Conservation (phyloP, 2,888 invertebrate genomes). For the Drosophila aldrichi region DNA sequence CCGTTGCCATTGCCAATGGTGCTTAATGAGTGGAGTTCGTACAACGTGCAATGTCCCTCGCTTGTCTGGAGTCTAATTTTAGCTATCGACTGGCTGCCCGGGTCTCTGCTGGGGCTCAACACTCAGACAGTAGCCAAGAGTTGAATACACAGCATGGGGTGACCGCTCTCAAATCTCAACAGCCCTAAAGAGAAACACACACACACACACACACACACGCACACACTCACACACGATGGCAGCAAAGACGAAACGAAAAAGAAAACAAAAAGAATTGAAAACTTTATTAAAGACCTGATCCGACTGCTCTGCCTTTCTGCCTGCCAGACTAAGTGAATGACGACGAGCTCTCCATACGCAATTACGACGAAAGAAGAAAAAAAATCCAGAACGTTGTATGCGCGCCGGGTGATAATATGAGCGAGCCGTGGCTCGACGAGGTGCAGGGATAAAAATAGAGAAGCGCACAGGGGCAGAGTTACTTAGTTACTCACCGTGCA, state of each 20-base stretch:
- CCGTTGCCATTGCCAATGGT: constrained; percentile 44
- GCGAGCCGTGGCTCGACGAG: constrained; percentile 34
- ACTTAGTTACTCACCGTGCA: constrained; percentile 24
- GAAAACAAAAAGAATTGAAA: constrained; percentile 51
- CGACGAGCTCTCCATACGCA: constrained; percentile 75
- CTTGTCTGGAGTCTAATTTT: constrained; percentile 77
- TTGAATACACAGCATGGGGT: constrained; percentile 67
- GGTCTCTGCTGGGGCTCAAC: constrained; percentile 27
- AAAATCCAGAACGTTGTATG: constrained; percentile 63
- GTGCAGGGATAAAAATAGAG: constrained; percentile 66
- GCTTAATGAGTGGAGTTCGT: constrained; percentile 63
- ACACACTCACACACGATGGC: constrained; percentile 5
- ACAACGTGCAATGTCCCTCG: constrained; percentile 42
- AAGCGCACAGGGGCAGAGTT: constrained; percentile 10
- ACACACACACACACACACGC: background rate
- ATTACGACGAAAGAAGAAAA: too few relatives aligned
- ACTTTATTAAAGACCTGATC: constrained; percentile 74
- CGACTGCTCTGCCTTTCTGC: constrained; percentile 25
- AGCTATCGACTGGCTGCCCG: constrained; percentile 37
- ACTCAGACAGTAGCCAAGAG: constrained; percentile 47
- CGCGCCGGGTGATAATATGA: constrained; percentile 70
- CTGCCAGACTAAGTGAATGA: constrained; percentile 29
- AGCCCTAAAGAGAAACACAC: constrained; percentile 30
- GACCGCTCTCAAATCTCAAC: constrained; percentile 67
- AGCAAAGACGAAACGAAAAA: constrained; percentile 46